These are phyloP conservation scores for Oenanthe oenanthe DNA, from an alignment of 2,113 vertebrate species.

Conservation along the genomic window DNA sequence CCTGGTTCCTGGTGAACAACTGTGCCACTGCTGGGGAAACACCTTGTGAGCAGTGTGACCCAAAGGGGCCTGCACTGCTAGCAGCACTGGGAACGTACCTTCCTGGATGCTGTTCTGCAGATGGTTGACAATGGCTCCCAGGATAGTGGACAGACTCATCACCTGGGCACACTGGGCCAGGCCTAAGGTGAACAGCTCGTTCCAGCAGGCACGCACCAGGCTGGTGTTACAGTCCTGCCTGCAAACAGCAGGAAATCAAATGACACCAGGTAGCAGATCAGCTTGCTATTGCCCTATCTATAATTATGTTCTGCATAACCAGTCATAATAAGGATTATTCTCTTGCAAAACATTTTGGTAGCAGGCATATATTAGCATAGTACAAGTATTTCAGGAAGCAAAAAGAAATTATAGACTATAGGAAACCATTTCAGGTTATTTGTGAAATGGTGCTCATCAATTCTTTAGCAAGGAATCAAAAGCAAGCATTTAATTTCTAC, in stretches of 20 bases:
- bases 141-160: conserved; percentile 97
- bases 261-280: neutral
- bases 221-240: conserved; percentile 97
- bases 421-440: neutral
- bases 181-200: conserved; percentile 96
- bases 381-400: neutral
- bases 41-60: neutral
- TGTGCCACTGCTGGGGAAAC: neutral
- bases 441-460: neutral
- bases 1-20: neutral
- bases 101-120: conserved; percentile 96
- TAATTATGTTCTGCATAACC: neutral
- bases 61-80: neutral
- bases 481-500: neutral
- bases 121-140: conserved; percentile 95
- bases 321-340: neutral
- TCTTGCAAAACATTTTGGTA: neutral
- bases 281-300: neutral
- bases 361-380: neutral
- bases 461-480: neutral
- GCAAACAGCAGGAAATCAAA: neutral
- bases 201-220: conserved; percentile 96
- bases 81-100: conserved; percentile 76
- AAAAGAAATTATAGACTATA: neutral
- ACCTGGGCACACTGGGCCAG: conserved; percentile 95